These are phyloP conservation scores for Metridium senile DNA, from an alignment of 92 coral and sea anemone genomes.

Conservation along the genomic window DNA sequence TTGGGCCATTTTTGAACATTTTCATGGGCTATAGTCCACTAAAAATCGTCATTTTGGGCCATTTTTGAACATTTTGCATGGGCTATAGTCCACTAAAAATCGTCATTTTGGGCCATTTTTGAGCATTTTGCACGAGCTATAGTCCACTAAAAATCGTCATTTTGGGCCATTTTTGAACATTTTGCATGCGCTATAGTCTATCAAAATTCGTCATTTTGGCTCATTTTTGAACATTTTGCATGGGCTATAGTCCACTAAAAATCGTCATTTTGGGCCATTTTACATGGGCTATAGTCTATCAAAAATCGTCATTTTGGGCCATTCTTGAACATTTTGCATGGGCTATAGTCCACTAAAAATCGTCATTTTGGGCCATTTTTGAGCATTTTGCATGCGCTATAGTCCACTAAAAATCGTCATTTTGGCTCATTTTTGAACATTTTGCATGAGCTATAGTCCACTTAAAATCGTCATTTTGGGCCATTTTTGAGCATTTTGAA, in stretches of 20 bases:
- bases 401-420: not conserved
- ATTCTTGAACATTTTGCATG: not conserved
- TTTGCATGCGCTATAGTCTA: no score
- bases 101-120: not conserved
- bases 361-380: not conserved
- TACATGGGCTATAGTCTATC: not conserved
- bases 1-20: not conserved
- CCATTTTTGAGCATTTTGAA: not conserved
- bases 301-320: not conserved
- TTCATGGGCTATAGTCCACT: not conserved
- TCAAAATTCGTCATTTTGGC: not conserved
- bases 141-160: not conserved
- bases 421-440: not conserved
- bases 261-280: not conserved
- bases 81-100: not conserved
- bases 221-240: not conserved
- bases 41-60: not conserved
- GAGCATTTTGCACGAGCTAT: not conserved
- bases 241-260: not conserved
- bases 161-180: not conserved
- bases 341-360: not conserved
- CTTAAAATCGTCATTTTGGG: not conserved
- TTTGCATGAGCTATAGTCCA: not conserved
- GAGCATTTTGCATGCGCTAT: not conserved
- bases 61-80: not conserved